These are phyloP conservation scores for Copidosoma floridanum DNA, from an alignment of 1,140 invertebrate species.

Conservation along the genomic window DNA sequence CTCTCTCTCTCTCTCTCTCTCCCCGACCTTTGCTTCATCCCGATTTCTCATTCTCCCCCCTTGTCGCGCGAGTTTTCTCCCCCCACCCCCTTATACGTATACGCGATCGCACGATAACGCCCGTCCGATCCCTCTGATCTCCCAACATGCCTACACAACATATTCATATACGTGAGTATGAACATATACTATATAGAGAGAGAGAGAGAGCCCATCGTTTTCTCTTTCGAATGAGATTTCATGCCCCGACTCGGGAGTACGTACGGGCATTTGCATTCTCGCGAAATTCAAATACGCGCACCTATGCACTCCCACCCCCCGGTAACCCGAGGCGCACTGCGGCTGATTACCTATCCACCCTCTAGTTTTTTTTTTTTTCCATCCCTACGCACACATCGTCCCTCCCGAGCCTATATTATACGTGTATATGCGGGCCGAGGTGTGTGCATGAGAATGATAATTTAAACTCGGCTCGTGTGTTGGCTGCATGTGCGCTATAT, in stretches of 20 bases:
- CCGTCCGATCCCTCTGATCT: no score
- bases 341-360: not conserved
- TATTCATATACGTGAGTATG: no score
- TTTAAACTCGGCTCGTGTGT: not conserved
- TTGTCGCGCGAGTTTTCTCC: no score
- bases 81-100: no score
- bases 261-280: conserved; percentile 15
- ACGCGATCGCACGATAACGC: no score
- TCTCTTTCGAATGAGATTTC: conserved; percentile 8
- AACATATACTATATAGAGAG: no score
- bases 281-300: not conserved
- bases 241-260: not conserved
- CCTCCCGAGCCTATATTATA: no score
- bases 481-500: not conserved
- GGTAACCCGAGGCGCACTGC: not conserved
- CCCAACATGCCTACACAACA: no score
- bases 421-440: no score
- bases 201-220: not conserved
- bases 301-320: not conserved
- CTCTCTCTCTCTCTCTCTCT: not conserved
- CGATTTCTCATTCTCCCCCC: not conserved
- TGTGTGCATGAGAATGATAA: no score
- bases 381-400: not conserved
- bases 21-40: no score
- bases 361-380: not conserved